Evolutionary conservation across 2,113 vertebrate species (phyloP), one percentile per base, ranked within the genome.

Genomic region (Thalassoma bifasciatum): DNA sequence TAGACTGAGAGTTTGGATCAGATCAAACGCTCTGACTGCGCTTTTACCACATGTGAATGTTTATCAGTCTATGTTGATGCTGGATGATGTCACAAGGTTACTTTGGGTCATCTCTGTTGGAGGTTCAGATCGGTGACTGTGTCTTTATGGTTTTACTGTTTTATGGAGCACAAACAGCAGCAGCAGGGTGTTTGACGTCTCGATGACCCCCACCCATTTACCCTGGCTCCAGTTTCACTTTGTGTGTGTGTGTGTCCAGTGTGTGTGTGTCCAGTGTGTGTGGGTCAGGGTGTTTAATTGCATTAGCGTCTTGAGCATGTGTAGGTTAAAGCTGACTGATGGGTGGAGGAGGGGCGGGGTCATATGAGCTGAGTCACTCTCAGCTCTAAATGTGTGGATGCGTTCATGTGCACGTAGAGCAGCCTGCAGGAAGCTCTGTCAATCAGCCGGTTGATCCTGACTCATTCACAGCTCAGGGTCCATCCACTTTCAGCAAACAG

Each of bases 211-310:
- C 16, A 14, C 44, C 44, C 44, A 6, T 17, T 19, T 19, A 46
- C 14, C 7, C 44, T 7, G 6, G 17, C 44, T 7, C 14, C 40
- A 12, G 3, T 5, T 6, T 17, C 44, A 46, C 44, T 17, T 3
- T 46, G 42, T 17, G 42, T 46, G 26, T 34, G 53, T 56, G 24
- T 34, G 53, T 56, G 53, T 53, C n/a, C n/a, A n/a, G 49, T 51
- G 51, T 24, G 51, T 53, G 51, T 24, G 21, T 52, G 50, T 14
- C 10, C 10, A 53, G 26, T 61, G 42, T 58, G 59, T 75, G 17
- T 30, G 57, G 57, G 44, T 79, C 71, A 70, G 70, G 37, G 57
- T 42, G 59, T 77, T 83, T 85, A 78, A 90, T 82, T 84, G 71
- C 85, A 87, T 86, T 30, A 77, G 66, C 24, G 24, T 22, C 19